Percentiles rank a stretch among this genome's conserved stretches.
These are phyloP conservation scores for Yponomeuta malinellus DNA, from an alignment of 2,888 invertebrate species.

Conservation along the genomic window DNA sequence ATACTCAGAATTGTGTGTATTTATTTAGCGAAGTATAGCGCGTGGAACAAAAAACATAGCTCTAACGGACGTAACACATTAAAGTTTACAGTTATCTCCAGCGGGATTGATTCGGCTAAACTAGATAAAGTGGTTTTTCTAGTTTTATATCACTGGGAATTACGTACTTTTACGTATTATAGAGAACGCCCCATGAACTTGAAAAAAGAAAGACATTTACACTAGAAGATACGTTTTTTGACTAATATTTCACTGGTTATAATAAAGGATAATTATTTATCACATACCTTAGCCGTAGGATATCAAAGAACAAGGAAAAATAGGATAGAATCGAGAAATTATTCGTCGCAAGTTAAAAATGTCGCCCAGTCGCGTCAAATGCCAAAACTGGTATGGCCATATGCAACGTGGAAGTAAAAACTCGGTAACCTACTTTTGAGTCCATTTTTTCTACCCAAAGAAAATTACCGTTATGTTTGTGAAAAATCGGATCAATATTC, in stretches of 20 bases:
- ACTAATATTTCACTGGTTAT: background rate
- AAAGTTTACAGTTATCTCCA: conserved; percentile 47
- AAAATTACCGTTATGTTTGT: background rate
- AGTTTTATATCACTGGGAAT: conserved; percentile 39
- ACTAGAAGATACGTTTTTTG: background rate
- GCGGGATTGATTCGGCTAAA: conserved; percentile 28
- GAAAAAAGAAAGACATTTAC: background rate
- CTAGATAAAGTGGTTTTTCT: conserved; percentile 48
- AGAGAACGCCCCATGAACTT: background rate
- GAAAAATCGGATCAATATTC: no score
- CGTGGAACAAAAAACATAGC: background rate
- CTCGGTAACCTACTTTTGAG: background rate
- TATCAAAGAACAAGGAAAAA: background rate
- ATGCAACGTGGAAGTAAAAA: background rate
- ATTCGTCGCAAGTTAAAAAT: background rate
- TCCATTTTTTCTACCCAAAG: background rate
- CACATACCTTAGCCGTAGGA: conserved; percentile 1
- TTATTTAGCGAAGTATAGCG: background rate
- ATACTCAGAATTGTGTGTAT: conserved; percentile 1
- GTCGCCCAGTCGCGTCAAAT: background rate
- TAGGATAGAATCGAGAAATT: background rate
- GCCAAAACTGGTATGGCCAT: background rate
- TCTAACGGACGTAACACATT: conserved; percentile 51
- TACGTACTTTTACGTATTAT: conserved; percentile 3
- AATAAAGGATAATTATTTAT: background rate